Base-by-base conservation (phyloP, 2,113 vertebrate species). In the Tachycineta bicolor region DNA sequence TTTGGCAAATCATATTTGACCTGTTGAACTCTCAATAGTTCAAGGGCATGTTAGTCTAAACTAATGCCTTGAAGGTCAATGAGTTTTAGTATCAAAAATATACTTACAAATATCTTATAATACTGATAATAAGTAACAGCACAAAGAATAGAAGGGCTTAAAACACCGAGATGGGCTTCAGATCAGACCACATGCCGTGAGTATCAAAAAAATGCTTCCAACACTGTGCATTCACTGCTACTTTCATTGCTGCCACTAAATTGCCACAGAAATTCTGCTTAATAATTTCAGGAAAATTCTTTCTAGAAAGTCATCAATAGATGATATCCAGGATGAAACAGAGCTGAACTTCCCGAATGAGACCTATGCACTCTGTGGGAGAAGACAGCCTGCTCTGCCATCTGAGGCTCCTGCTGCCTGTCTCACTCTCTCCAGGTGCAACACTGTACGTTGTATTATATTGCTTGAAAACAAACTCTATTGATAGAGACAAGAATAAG, bases 401-500 rank as follows among this genome's bases (percentile, higher is more conserved):
- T 71, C 21, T 11, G 6, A 55, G 23, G 12, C 25, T 67, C 6
- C 62, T 46, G 60, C 18, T 73, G 29, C 22, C 10, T 46, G 37
- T 6, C 44, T 68, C 44, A 0, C 47, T 47, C 46, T 23, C 19
- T 20, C 67, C 67, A 75, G 50, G 31, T 44, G 26, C 60, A 78
- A 9, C 6, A 8, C 56, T 83, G 62, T n/a, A 22, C 8, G 37
- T 58, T 86, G 62, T 19, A 69, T 90, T 75, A 25, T 34, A 68
- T 4, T 82, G 43, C 78, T 95, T 89, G n/a, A 94, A 96, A 97
- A 92, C 87, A 96, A 97, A 92, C 90, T 90, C 64, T 70, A 88
- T 82, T 88, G 86, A 86, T 95, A 94, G 56, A 98, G 96, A 95
- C 96, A 98, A 98, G 96, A 98, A 98, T 98, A 98, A 98, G 98